phyloP scores from a whole-genome alignment of 2,888 invertebrate species.

The Synergus japonicus region DNA sequence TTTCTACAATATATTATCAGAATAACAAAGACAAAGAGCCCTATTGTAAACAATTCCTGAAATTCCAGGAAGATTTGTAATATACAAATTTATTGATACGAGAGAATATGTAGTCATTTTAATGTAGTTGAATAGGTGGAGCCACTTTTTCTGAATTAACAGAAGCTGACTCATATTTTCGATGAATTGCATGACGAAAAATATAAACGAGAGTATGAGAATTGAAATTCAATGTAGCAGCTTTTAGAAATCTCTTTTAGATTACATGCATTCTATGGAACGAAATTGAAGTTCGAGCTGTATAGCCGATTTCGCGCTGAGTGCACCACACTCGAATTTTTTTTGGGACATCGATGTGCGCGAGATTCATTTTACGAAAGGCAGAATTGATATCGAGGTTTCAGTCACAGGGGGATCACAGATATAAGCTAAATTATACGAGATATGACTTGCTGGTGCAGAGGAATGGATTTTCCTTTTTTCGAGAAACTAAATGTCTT shows the following conservation, averaged over 20 bases:
- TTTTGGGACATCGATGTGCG: slow-evolving; percentile 18
- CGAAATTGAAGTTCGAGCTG: slow-evolving; percentile 38
- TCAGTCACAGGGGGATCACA: slow-evolving; percentile 13
- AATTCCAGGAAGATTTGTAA: neutral
- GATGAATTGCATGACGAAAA: neutral
- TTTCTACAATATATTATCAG: slow-evolving; percentile 27
- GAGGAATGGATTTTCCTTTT: slow-evolving; percentile 3
- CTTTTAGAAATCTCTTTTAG: slow-evolving; percentile 35
- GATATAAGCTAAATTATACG: neutral
- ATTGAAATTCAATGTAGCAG: slow-evolving; percentile 34
- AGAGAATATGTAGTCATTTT: neutral
- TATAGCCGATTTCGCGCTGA: slow-evolving; percentile 24
- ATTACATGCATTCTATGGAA: slow-evolving; percentile 29
- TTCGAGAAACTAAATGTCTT: neutral
- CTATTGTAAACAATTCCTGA: slow-evolving; percentile 1
- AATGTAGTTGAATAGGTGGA: neutral
- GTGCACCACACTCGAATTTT: slow-evolving; percentile 22
- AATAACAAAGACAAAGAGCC: slow-evolving; percentile 14
- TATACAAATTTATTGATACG: neutral
- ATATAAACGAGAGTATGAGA: slow-evolving; percentile 19
- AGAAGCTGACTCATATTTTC: neutral
- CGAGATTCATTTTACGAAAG: slow-evolving; percentile 37
- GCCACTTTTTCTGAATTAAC: neutral
- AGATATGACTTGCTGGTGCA: neutral
- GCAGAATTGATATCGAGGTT: slow-evolving; percentile 28